Evolutionary conservation across 2,888 invertebrate genomes (phyloP).

Genomic region (Mallateleia sp.): DNA sequence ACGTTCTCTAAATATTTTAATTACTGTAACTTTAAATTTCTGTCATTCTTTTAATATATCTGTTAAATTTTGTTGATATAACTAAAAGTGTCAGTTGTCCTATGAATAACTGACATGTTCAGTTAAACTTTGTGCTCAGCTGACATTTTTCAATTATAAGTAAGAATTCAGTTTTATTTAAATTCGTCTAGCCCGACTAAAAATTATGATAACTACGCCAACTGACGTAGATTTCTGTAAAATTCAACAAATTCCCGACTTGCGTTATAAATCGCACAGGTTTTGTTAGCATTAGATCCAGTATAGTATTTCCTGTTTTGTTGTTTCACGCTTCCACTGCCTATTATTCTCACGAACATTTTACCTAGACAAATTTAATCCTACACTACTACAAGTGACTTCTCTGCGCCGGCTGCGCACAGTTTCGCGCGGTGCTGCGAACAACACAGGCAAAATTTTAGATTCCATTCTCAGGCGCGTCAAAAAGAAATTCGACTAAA

Average conservation of each 20-base stretch:
- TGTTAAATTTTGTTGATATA: too few relatives aligned
- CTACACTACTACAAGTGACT: slow-evolving; percentile 71
- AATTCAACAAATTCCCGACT: slow-evolving; percentile 43
- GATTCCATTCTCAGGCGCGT: slow-evolving; percentile 18
- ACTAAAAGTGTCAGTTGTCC: too few relatives aligned
- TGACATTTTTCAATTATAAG: too few relatives aligned
- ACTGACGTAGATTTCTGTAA: slow-evolving; percentile 28
- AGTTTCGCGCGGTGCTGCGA: slow-evolving; percentile 53
- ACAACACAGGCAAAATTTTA: slow-evolving; percentile 67
- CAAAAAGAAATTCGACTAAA: slow-evolving; percentile 23
- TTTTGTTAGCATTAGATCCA: slow-evolving; percentile 72
- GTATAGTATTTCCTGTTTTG: slow-evolving; percentile 75
- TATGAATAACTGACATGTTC: too few relatives aligned
- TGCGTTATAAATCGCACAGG: slow-evolving; percentile 63
- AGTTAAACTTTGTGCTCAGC: too few relatives aligned
- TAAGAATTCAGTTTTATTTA: not conserved
- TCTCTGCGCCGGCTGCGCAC: slow-evolving; percentile 63
- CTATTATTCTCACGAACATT: slow-evolving; percentile 75
- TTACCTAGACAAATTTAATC: slow-evolving; percentile 75
- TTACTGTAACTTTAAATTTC: too few relatives aligned
- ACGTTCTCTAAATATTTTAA: too few relatives aligned
- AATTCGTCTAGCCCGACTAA: not conserved
- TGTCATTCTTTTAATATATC: too few relatives aligned
- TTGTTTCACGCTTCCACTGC: slow-evolving; percentile 73
- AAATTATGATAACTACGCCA: slow-evolving; percentile 18